Evolutionary conservation across 2,113 vertebrate genomes (phyloP).

Genomic region (Psittacula cyanocephala): DNA sequence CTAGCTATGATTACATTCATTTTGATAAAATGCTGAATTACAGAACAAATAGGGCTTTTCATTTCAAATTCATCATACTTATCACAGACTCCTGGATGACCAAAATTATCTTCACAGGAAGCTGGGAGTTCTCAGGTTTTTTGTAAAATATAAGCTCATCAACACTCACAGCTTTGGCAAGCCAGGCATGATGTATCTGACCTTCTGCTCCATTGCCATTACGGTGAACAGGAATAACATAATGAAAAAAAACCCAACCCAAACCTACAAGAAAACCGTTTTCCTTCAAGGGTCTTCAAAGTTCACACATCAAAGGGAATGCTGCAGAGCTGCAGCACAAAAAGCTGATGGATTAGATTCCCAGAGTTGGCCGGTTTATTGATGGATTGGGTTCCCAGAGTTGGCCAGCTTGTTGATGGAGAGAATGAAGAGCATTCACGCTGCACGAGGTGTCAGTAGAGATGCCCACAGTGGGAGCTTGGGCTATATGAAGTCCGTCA

Average conservation of each 20-base stretch:
- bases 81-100: neutral
- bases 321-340: neutral
- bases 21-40: neutral
- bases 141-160: neutral
- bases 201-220: neutral
- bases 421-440: neutral
- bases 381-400: neutral
- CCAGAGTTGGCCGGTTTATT: neutral
- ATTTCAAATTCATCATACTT: neutral
- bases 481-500: rapidly evolving
- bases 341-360: neutral
- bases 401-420: neutral
- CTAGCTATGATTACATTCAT: neutral
- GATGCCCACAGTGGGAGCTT: neutral
- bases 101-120: neutral
- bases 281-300: neutral
- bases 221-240: neutral
- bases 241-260: neutral
- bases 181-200: neutral
- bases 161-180: neutral
- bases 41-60: neutral
- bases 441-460: rapidly evolving
- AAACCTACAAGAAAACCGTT: neutral
- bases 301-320: neutral
- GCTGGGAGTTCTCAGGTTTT: neutral